Percentiles rank a stretch among this genome's conserved stretches.
These are phyloP conservation scores for Atherinomorus stipes DNA, from an alignment of 2,113 vertebrate species.

Conservation along the genomic window DNA sequence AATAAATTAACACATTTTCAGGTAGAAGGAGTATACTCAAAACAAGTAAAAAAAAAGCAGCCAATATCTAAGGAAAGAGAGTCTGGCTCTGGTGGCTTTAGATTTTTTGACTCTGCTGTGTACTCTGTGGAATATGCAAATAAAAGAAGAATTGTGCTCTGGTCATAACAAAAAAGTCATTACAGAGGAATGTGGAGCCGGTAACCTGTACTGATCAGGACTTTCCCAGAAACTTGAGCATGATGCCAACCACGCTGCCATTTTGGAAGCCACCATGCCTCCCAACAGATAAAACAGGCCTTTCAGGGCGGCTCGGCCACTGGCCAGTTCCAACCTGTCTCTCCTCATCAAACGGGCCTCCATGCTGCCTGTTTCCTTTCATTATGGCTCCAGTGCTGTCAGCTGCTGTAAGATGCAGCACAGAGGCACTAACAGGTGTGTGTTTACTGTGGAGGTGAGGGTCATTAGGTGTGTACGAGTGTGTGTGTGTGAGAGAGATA, in stretches of 20 bases:
- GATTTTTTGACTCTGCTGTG: not conserved
- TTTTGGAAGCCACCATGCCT: slow-evolving; percentile 21
- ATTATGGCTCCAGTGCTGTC: slow-evolving; percentile 24
- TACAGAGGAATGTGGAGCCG: not conserved
- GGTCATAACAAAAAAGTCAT: slow-evolving; percentile 1
- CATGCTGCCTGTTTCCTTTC: slow-evolving; percentile 52
- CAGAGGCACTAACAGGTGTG: slow-evolving; percentile 31
- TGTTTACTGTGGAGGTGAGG: not conserved
- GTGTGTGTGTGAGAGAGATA: slow-evolving; percentile 10
- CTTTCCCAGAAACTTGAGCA: slow-evolving; percentile 35
- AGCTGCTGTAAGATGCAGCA: slow-evolving; percentile 6
- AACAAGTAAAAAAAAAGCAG: not conserved
- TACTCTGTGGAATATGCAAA: too few species aligned
- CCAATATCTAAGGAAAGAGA: too few species aligned
- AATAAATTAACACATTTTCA: too few species aligned
- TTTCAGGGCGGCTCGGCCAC: slow-evolving; percentile 43
- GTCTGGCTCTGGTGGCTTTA: not conserved
- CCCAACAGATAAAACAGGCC: slow-evolving; percentile 40
- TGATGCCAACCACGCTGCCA: slow-evolving; percentile 7
- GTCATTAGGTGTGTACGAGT: not conserved
- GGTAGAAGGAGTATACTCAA: not conserved
- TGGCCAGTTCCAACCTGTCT: slow-evolving; percentile 71
- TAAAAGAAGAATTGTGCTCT: not conserved
- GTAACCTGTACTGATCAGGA: slow-evolving; percentile 6
- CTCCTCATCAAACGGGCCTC: slow-evolving; percentile 63